Conservation (phyloP, 2,888 invertebrate species). For the Epinotia bilunana region DNA sequence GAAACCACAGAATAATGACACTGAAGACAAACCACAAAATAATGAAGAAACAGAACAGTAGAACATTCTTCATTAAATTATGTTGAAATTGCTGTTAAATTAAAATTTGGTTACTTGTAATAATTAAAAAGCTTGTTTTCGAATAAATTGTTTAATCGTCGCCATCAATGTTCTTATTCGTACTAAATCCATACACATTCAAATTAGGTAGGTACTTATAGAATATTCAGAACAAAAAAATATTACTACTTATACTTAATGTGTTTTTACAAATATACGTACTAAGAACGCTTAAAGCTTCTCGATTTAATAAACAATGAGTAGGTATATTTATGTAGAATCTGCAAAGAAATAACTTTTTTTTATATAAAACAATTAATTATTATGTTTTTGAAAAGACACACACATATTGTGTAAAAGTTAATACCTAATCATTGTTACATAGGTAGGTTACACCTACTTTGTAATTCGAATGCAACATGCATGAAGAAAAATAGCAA, state of each 20-base stretch:
- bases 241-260: neutral
- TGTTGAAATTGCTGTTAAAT: neutral
- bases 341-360: too few relatives aligned
- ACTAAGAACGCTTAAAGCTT: neutral
- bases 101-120: conserved; percentile 24
- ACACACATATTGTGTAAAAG: too few relatives aligned
- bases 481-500: too few relatives aligned
- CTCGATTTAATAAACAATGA: too few relatives aligned
- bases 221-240: conserved; percentile 12
- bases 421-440: too few relatives aligned
- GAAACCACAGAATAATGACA: conserved; percentile 57
- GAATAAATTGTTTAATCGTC: conserved; percentile 32
- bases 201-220: conserved; percentile 51
- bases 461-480: too few relatives aligned
- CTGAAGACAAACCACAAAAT: too few relatives aligned
- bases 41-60: too few relatives aligned
- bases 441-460: too few relatives aligned
- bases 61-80: too few relatives aligned
- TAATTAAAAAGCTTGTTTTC: neutral
- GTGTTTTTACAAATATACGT: neutral
- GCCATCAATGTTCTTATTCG: conserved; percentile 1
- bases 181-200: conserved; percentile 27
- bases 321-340: too few relatives aligned
- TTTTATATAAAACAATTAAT: too few relatives aligned
- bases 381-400: neutral